Evolutionary conservation across 2,113 vertebrate genomes (phyloP), one percentile per base, ranked within the genome.

Genomic region (Larimichthys crocea): DNA sequence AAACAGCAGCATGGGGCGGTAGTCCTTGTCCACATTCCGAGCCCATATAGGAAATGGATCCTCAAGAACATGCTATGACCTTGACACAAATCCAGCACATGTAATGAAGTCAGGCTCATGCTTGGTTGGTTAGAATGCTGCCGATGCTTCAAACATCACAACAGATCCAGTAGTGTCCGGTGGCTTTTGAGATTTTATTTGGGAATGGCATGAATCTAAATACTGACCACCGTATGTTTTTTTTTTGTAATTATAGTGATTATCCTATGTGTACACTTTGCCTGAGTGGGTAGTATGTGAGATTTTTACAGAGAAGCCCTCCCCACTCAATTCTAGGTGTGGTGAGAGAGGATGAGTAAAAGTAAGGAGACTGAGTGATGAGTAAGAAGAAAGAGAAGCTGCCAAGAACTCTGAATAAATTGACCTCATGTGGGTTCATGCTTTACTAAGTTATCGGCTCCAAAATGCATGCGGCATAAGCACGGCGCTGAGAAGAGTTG

Each of bases 11-110:
- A 66, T 46, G 73, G 67, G 24, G 67, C 59, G 14, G 76, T 29
- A 53, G 75, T 71, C 85, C 85, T 79, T 42, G 52, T 89, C 77
- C 80, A 61, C 82, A 75, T 82, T 80, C 74, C 46, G 66, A 31
- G 22, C n/a, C 67, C 75, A 79, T 88, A 86, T 73, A 82, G 50
- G 11, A 92, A 91, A 93, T 89, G 83, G 79, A 91, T 91, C 65
- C 62, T 80, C 79, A 89, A 92, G 87, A 91, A 79, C 84, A 46
- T 0, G 16, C 49, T 52, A 2, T 61, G 84, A 90, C 92, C 89
- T 91, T 93, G 86, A 91, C 83, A 80, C 84, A 71, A 57, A 84
- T 83, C 20, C 61, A 46, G 84, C 82, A 68, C 75, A 22, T 79
- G 67, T 49, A 82, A 78, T 70, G 66, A 90, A 83, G 84, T 72